phyloP scores from a whole-genome alignment of 2,113 vertebrate genomes.

The Entomyzon cyanotis region DNA sequence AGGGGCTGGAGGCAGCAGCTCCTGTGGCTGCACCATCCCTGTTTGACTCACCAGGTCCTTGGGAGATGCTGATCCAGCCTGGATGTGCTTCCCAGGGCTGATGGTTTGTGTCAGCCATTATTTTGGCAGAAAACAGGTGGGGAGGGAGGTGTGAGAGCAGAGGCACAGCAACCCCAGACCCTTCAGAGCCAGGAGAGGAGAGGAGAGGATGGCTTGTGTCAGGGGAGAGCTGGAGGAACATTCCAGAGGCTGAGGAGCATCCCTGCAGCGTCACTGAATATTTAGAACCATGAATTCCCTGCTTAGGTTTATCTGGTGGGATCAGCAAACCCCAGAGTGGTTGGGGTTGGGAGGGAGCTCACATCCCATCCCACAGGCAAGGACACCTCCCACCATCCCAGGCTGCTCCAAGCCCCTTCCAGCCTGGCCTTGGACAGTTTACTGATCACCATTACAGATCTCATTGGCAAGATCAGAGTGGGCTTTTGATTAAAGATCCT shows the following conservation, averaged over 20 bases:
- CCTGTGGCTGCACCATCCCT: not conserved
- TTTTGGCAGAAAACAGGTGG: not conserved
- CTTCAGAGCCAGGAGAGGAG: not conserved
- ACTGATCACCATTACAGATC: accelerated
- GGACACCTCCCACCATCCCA: not conserved
- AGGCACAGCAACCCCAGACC: not conserved
- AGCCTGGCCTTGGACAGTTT: not conserved
- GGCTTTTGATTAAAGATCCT: accelerated
- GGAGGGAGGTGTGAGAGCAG: accelerated
- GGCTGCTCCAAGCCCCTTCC: not conserved
- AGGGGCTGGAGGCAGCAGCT: not conserved
- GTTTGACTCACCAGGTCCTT: not conserved
- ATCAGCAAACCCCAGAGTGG: not conserved
- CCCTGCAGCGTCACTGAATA: not conserved
- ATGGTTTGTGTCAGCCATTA: no score
- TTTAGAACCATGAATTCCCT: not conserved
- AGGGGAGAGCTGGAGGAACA: not conserved
- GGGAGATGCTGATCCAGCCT: not conserved
- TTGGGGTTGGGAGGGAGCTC: not conserved
- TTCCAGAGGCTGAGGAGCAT: accelerated
- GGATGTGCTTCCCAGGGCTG: accelerated
- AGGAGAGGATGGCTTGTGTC: not conserved
- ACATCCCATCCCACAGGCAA: not conserved
- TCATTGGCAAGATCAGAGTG: not conserved
- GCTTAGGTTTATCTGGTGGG: not conserved